Conservation (phyloP, 1,140 invertebrate species). For the Drosophila navojoa region DNA sequence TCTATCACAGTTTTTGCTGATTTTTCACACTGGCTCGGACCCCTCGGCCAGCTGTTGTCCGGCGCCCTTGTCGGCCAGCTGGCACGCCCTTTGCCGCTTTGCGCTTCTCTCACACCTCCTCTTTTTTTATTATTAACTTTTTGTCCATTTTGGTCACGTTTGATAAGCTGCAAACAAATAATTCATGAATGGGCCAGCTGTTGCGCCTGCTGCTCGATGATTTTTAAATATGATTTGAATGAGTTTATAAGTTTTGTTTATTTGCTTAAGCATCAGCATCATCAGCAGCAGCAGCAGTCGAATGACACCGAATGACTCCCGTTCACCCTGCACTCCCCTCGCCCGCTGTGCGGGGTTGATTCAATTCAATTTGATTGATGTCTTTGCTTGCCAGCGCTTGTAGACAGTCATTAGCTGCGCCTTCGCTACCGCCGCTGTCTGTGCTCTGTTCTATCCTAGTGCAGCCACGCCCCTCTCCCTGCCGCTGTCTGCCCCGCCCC, state of each 20-base stretch:
- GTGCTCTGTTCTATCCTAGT: constrained; percentile 33
- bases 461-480: constrained; percentile 46
- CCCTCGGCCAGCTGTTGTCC: constrained; percentile 51
- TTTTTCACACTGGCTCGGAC: constrained; percentile 67
- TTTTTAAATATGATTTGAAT: constrained; percentile 81
- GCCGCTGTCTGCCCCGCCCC: constrained; percentile 32
- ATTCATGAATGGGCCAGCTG: constrained; percentile 78
- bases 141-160: constrained; percentile 73
- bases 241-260: constrained; percentile 80
- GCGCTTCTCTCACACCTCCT: constrained; percentile 10
- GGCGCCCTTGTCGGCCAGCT: constrained; percentile 52
- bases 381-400: constrained; percentile 60
- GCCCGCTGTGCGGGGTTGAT: constrained; percentile 37
- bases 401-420: constrained; percentile 76
- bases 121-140: constrained; percentile 68
- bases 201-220: constrained; percentile 61
- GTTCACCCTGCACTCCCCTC: constrained; percentile 5
- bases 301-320: neutral
- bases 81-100: constrained; percentile 27
- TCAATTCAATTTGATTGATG: constrained; percentile 70
- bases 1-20: constrained; percentile 61
- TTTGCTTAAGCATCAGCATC: constrained; percentile 60
- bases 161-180: constrained; percentile 76
- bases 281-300: constrained; percentile 24
- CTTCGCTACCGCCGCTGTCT: constrained; percentile 31